A percentile compares a stretch with the other conserved stretches of the same genome.
Evolutionary conservation across 2,888 invertebrate species (phyloP).

Genomic region (Eucera pruinosa): DNA sequence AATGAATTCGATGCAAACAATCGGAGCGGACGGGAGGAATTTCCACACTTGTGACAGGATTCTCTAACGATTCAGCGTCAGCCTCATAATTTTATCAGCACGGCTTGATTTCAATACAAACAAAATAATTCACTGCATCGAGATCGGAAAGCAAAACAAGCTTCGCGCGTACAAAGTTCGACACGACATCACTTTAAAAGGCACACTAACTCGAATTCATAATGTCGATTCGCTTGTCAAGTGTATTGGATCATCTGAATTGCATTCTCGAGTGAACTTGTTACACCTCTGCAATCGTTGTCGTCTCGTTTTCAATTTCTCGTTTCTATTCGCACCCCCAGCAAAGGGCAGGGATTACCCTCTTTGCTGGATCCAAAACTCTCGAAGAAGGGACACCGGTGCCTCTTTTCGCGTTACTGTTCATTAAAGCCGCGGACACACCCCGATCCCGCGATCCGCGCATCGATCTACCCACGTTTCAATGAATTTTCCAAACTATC

Average conservation of each 20-base stretch:
- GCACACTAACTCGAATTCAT: slow-evolving; percentile 54
- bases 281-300: neutral
- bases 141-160: slow-evolving; percentile 40
- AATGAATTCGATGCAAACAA: slow-evolving; percentile 26
- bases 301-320: slow-evolving; percentile 6
- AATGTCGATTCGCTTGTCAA: slow-evolving; percentile 41
- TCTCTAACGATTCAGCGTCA: slow-evolving; percentile 23
- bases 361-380: slow-evolving; percentile 51
- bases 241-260: slow-evolving; percentile 45
- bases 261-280: slow-evolving; percentile 30
- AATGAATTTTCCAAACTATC: slow-evolving; percentile 12
- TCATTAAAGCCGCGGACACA: slow-evolving; percentile 58
- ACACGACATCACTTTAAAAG: slow-evolving; percentile 43
- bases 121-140: slow-evolving; percentile 30
- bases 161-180: slow-evolving; percentile 51
- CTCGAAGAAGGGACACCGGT: slow-evolving; percentile 58
- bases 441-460: slow-evolving; percentile 43
- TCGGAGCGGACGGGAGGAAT: slow-evolving; percentile 2
- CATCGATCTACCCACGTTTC: slow-evolving; percentile 43
- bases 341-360: slow-evolving; percentile 54
- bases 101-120: slow-evolving; percentile 32
- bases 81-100: slow-evolving; percentile 25
- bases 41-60: slow-evolving; percentile 10
- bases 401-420: slow-evolving; percentile 46
- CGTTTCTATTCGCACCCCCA: slow-evolving; percentile 33